Conservation (phyloP, 2,888 invertebrate species). For the Gnatocerus cornutus region DNA sequence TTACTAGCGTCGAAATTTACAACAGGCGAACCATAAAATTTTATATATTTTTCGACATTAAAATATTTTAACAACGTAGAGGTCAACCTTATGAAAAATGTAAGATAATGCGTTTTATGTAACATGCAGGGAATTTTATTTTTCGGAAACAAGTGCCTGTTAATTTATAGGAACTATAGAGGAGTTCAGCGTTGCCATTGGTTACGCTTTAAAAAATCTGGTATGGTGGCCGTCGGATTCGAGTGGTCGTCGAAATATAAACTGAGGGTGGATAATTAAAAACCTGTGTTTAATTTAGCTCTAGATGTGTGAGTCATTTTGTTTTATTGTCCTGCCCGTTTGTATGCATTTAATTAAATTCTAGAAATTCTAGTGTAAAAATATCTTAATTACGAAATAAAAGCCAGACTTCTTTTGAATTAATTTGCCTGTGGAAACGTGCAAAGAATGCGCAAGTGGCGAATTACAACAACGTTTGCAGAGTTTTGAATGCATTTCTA, state of each 20-base stretch:
- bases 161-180: conserved; percentile 50
- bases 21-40: conserved; percentile 47
- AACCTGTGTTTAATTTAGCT: conserved; percentile 54
- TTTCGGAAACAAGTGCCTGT: conserved; percentile 44
- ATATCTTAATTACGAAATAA: conserved; percentile 58
- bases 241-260: conserved; percentile 51
- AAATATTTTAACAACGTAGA: conserved; percentile 48
- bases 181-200: conserved; percentile 48
- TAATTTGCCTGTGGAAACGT: conserved; percentile 37
- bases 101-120: conserved; percentile 50
- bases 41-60: conserved; percentile 49
- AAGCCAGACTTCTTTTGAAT: conserved; percentile 53
- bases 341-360: conserved; percentile 59
- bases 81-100: conserved; percentile 49
- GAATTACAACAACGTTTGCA: conserved; percentile 29
- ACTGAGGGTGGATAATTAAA: conserved; percentile 55
- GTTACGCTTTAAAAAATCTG: conserved; percentile 50
- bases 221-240: conserved; percentile 42
- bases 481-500: conserved; percentile 35
- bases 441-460: conserved; percentile 31
- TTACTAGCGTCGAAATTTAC: conserved; percentile 50
- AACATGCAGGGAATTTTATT: conserved; percentile 47
- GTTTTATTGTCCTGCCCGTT: conserved; percentile 51
- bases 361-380: conserved; percentile 58
- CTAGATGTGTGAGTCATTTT: conserved; percentile 51